Percentiles rank a stretch among this genome's conserved stretches.
Evolutionary conservation across 2,888 invertebrate species (phyloP).

Genomic region (Tubulanus polymorphus): DNA sequence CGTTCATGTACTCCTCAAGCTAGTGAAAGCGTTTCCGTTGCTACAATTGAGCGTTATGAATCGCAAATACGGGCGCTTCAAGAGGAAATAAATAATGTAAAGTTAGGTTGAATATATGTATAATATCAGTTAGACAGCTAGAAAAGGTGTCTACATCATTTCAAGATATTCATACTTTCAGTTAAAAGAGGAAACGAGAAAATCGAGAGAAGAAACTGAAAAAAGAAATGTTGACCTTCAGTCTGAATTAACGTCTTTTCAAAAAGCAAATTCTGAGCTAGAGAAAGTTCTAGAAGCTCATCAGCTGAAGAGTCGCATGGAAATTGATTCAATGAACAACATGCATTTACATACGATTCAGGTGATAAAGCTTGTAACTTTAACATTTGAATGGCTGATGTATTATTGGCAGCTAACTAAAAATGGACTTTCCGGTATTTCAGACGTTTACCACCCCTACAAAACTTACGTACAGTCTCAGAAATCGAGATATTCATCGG

Average conservation of each 20-base stretch:
- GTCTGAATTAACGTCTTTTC: conserved; percentile 30
- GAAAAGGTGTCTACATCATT: background rate
- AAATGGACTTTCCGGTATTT: background rate
- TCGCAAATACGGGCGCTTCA: conserved; percentile 26
- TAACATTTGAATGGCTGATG: too few relatives aligned
- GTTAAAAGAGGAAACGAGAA: conserved; percentile 27
- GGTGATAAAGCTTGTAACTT: conserved; percentile 25
- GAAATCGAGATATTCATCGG: conserved; percentile 23
- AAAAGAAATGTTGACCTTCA: conserved; percentile 26
- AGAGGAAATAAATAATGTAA: conserved; percentile 24
- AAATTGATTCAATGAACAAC: conserved; percentile 33
- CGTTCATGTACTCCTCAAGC: conserved; percentile 25
- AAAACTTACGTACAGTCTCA: conserved; percentile 27
- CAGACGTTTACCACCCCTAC: conserved; percentile 44
- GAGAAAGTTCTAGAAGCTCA: conserved; percentile 32
- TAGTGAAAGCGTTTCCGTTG: conserved; percentile 24
- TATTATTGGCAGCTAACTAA: background rate
- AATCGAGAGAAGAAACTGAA: conserved; percentile 25
- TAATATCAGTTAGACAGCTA: background rate
- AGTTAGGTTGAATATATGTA: background rate
- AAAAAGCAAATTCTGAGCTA: conserved; percentile 29
- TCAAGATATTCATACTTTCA: conserved; percentile 11
- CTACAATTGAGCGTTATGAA: conserved; percentile 32
- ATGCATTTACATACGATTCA: conserved; percentile 41
- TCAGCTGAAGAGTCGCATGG: conserved; percentile 30